Evolutionary conservation across 2,888 invertebrate genomes (phyloP), one percentile per base, ranked within the genome.

Genomic region (Callimorpha dominula): DNA sequence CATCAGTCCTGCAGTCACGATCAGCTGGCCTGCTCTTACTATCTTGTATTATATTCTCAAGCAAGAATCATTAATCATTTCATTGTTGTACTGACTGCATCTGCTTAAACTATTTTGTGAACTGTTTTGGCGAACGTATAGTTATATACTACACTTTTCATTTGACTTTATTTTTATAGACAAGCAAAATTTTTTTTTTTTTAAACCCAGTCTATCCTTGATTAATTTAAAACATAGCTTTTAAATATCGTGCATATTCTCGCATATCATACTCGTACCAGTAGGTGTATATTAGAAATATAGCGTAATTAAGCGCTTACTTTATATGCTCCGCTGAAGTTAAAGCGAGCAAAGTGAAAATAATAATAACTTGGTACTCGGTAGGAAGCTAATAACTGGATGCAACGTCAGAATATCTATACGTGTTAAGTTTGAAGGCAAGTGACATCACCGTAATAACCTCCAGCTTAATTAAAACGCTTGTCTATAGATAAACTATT

Each of bases 391-490:
- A 80, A 83, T 84, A 83, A 80, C 79, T 82, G 60, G 72, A 79
- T 83, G 81, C 85, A 83, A 71, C 80, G 67, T 76, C 74, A 71
- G 75, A 75, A 78, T 78, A 79, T 78, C 77, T 79, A 75, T 81
- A 77, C 81, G 63, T 76, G 75, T 77, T 76, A 75, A 72, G 75
- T 77, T 65, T 78, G 79, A 81, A 80, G 81, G 78, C 84, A 83
- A 80, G 81, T 84, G 83, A 86, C 85, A 79, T 82, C 79, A 76
- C 68, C 71, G 81, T 86, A 83, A 89, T 89, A 88, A 89, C 87
- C 83, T 83, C 86, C 78, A 78, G 83, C 84, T 88, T 90, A 90
- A 92, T 92, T 90, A 91, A 89, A 90, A 87, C 86, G 88, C 83
- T 80, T 82, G 84, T 82, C 85, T 84, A 82, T 84, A 85, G 86